Percentiles rank a stretch among this genome's conserved stretches.
Conservation (phyloP, 2,113 vertebrate genomes). For the Microtus oregoni region DNA sequence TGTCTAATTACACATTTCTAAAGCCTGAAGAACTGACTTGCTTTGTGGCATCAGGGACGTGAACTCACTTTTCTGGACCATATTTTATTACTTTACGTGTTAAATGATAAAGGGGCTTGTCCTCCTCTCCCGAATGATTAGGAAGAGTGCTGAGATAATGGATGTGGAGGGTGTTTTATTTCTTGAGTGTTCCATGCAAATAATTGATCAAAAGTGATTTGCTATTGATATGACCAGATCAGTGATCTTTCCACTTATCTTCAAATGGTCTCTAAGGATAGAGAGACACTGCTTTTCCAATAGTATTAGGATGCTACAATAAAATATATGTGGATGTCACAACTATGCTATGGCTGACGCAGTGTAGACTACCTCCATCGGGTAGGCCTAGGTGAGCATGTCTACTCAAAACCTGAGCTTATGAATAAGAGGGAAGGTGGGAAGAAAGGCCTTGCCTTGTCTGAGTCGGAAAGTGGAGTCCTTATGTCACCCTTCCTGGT, state of each 20-base stretch:
- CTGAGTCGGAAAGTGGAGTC: not conserved
- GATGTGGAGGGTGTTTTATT: not conserved
- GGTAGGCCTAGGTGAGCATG: not conserved
- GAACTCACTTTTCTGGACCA: not conserved
- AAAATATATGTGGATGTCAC: fast-evolving
- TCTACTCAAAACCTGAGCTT: not conserved
- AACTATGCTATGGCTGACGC: not conserved
- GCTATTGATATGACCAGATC: not conserved
- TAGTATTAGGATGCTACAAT: not conserved
- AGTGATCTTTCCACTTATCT: not conserved
- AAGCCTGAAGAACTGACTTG: not conserved
- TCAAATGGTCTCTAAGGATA: not conserved
- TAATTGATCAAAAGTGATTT: not conserved
- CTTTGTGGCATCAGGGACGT: not conserved
- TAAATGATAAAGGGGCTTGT: not conserved
- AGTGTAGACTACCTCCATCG: not conserved
- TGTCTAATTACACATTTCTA: not conserved
- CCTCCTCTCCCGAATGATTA: not conserved
- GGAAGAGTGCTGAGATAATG: not conserved
- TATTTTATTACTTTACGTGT: not conserved
- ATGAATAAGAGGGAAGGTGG: fast-evolving
- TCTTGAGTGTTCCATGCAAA: not conserved
- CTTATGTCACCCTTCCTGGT: fast-evolving
- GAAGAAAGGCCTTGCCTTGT: not conserved
- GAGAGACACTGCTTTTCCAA: not conserved